Evolutionary conservation across 2,113 vertebrate species (phyloP).

Genomic region (Emberiza fucata): DNA sequence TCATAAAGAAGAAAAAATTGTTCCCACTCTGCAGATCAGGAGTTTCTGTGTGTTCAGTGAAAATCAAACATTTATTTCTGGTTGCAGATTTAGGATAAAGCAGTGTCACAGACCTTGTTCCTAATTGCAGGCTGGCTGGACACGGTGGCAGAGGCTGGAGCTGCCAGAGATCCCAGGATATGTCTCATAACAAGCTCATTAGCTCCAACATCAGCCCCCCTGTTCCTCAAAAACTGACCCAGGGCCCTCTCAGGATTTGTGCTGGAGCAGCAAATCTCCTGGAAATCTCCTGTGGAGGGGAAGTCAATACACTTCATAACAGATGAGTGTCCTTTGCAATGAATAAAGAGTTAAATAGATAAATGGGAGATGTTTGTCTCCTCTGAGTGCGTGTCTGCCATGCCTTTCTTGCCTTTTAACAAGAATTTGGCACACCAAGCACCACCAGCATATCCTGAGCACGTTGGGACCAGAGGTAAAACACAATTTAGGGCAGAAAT

Average conservation of each 20-base stretch:
- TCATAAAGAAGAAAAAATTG: background rate
- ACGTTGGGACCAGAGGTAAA: background rate
- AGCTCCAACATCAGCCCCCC: background rate
- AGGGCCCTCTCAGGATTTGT: background rate
- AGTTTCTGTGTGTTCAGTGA: background rate
- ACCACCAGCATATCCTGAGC: background rate
- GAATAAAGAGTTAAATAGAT: background rate
- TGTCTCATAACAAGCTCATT: slow-evolving; percentile 45
- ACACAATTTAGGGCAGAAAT: background rate
- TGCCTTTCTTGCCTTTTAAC: background rate
- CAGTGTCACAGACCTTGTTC: slow-evolving; percentile 17
- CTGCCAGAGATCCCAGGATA: background rate
- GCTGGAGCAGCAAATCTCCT: background rate
- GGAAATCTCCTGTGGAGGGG: background rate
- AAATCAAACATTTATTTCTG: background rate
- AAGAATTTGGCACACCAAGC: rapidly evolving
- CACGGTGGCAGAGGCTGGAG: background rate
- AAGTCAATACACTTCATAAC: background rate
- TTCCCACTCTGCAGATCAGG: background rate
- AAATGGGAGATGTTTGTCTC: background rate
- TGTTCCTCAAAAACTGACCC: slow-evolving; percentile 3
- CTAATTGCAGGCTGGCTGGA: slow-evolving; percentile 42
- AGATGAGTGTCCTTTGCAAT: background rate
- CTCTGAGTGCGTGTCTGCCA: too few relatives aligned
- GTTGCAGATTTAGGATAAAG: background rate